Percentiles rank a stretch among this genome's conserved stretches.
These are phyloP conservation scores for Elanus axillaris DNA, from an alignment of 2,113 vertebrate species.

Conservation along the genomic window DNA sequence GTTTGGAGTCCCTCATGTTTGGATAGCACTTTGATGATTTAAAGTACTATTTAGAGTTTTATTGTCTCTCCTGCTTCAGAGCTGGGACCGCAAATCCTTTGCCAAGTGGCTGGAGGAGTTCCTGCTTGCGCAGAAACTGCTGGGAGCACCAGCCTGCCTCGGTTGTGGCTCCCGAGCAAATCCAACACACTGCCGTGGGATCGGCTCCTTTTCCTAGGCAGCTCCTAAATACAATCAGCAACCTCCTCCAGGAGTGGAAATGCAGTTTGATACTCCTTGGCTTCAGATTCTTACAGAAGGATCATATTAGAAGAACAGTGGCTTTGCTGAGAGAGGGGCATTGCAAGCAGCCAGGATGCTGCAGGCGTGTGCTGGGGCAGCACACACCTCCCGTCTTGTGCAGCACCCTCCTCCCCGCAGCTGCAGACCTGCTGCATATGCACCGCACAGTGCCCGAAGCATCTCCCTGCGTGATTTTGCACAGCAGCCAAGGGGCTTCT, in stretches of 20 bases:
- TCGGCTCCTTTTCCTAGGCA: neutral
- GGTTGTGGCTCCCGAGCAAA: accelerated
- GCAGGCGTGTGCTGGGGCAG: accelerated
- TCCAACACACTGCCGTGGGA: accelerated
- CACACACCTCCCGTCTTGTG: accelerated
- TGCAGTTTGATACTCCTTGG: neutral
- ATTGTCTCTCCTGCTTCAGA: constrained; percentile 15
- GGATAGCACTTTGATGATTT: constrained; percentile 34
- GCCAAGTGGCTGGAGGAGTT: neutral
- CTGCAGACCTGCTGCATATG: neutral
- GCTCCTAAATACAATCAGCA: neutral
- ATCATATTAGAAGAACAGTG: neutral
- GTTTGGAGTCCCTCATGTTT: constrained; percentile 42
- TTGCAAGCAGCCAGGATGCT: neutral
- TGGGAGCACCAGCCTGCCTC: neutral
- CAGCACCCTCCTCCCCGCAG: neutral
- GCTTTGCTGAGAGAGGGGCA: neutral
- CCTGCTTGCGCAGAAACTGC: neutral
- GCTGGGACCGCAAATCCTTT: neutral
- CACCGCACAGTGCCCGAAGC: neutral
- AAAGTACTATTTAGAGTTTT: constrained; percentile 47
- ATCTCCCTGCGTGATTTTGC: neutral
- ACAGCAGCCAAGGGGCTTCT: neutral
- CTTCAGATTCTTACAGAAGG: neutral
- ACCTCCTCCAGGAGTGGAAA: neutral